Evolutionary conservation across 2,113 vertebrate genomes (phyloP).

Genomic region (Petroica traversi): DNA sequence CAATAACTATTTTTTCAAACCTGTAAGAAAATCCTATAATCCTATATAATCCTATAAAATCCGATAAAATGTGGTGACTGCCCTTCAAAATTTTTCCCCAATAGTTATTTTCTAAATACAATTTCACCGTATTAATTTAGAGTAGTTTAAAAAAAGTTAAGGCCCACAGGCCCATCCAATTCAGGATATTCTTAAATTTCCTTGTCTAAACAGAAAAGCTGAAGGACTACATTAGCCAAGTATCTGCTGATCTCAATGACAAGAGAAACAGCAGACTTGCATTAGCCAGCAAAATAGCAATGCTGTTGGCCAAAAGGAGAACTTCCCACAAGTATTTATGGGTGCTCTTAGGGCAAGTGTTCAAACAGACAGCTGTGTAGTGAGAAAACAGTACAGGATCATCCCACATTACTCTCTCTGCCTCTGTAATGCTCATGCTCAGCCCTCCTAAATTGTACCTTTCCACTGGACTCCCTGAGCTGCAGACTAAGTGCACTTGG

Average conservation of each 20-base stretch:
- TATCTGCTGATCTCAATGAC: not conserved
- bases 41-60: slow-evolving; percentile 1
- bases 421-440: not conserved
- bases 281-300: not conserved
- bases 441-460: not conserved
- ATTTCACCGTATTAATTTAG: not conserved
- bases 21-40: not conserved
- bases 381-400: not conserved
- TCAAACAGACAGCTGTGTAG: not conserved
- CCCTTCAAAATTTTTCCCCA: not conserved
- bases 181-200: not conserved
- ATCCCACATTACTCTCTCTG: not conserved
- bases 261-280: not conserved
- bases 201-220: not conserved
- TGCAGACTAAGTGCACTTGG: not conserved
- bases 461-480: not conserved
- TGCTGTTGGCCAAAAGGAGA: not conserved
- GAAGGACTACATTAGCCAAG: not conserved
- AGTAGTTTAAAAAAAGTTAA: not conserved
- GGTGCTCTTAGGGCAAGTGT: not conserved
- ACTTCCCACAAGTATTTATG: slow-evolving; percentile 25
- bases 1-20: not conserved
- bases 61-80: not conserved
- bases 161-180: not conserved
- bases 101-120: not conserved